Evolutionary conservation across 2,113 vertebrate genomes (phyloP).

Genomic region (Potamarius usumacintae): DNA sequence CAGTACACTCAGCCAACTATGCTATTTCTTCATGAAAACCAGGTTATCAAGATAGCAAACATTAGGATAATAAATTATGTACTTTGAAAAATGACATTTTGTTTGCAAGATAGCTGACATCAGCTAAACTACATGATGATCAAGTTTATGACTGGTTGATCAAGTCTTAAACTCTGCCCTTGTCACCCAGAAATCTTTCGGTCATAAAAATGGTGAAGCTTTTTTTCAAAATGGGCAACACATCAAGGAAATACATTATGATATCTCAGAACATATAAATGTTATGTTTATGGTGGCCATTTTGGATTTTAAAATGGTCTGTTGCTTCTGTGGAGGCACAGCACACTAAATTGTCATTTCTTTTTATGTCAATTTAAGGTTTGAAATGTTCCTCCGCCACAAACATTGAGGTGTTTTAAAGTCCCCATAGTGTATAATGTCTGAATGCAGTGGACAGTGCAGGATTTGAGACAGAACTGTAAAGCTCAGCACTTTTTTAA

Average conservation of each 20-base stretch:
- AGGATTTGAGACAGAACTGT: background rate
- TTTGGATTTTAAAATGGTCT: background rate
- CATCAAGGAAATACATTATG: background rate
- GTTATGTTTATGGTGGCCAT: background rate
- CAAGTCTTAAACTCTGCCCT: too few species aligned
- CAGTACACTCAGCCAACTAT: background rate
- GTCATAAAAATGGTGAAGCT: background rate
- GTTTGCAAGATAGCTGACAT: background rate
- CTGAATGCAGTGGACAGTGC: background rate
- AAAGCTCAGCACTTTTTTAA: constrained; percentile 6
- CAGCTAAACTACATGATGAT: background rate
- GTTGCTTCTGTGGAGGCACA: too few species aligned
- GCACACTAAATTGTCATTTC: background rate
- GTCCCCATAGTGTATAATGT: background rate
- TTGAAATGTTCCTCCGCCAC: background rate
- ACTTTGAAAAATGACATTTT: background rate
- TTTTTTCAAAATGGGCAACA: background rate
- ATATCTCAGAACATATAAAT: background rate
- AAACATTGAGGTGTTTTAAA: background rate
- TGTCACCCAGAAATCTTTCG: background rate
- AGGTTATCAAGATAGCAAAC: background rate
- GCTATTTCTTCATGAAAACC: background rate
- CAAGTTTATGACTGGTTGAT: background rate
- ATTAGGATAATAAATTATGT: too few species aligned
- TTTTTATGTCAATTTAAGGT: background rate